Percentiles rank a stretch among this genome's conserved stretches.
Conservation (phyloP, 1,140 invertebrate genomes). For the Scaptodrosophila lebanonensis region DNA sequence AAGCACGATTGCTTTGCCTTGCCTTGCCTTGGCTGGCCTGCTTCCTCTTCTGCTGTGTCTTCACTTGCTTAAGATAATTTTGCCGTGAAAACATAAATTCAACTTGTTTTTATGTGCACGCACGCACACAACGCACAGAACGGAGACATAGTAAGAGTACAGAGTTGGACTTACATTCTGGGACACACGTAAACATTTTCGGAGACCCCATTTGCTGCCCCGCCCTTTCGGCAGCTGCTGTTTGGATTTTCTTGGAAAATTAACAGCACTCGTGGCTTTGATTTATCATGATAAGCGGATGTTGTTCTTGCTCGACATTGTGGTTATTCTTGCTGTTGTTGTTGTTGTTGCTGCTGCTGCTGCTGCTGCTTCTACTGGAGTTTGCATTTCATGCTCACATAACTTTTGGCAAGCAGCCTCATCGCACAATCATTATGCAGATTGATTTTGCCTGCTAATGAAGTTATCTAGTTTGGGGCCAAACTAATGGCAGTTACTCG, state of each 20-base stretch:
- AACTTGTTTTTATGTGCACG: constrained; percentile 59
- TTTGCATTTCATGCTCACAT: constrained; percentile 31
- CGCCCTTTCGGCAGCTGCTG: not conserved
- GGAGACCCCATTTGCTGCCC: not conserved
- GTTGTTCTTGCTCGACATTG: too few relatives aligned
- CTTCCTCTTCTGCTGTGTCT: constrained; percentile 6
- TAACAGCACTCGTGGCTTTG: constrained; percentile 72
- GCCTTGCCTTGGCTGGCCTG: constrained; percentile 9
- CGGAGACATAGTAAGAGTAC: constrained; percentile 2
- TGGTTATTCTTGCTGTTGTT: constrained; percentile 1
- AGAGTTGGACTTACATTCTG: constrained; percentile 27
- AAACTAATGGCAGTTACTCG: too few relatives aligned
- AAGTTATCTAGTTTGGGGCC: too few relatives aligned
- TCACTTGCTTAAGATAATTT: constrained; percentile 43
- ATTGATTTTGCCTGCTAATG: too few relatives aligned
- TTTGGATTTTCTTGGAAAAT: constrained; percentile 64
- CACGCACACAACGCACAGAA: constrained; percentile 20
- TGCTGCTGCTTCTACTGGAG: not conserved
- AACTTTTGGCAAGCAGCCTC: too few relatives aligned
- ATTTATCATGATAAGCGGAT: constrained; percentile 70
- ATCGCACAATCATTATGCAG: too few relatives aligned
- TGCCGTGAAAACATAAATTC: constrained; percentile 70
- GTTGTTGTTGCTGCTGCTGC: constrained; percentile 26
- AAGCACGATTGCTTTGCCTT: constrained; percentile 5
- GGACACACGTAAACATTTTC: not conserved